These are phyloP conservation scores for Luehdorfia chinensis DNA, from an alignment of 1,140 invertebrate species.

Conservation along the genomic window DNA sequence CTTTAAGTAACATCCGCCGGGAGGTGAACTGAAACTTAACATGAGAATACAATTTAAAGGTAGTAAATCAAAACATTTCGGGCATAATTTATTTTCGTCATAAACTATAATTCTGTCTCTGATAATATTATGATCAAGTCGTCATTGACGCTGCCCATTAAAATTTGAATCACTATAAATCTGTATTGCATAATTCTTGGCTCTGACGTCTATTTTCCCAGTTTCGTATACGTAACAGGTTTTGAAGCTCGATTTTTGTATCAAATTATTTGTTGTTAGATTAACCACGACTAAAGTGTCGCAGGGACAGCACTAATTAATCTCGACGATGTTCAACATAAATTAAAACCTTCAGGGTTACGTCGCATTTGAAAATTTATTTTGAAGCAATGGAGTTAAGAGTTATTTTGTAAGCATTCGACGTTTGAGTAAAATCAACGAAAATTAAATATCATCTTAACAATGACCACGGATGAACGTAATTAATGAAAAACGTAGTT, in stretches of 20 bases:
- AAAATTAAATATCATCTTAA: constrained; percentile 58
- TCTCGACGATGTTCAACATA: constrained; percentile 53
- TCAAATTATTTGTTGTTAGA: constrained; percentile 50
- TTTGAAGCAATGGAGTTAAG: constrained; percentile 16
- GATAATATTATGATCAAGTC: constrained; percentile 35
- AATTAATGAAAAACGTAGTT: constrained; percentile 60
- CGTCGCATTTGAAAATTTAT: constrained; percentile 19
- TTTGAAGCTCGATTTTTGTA: constrained; percentile 56
- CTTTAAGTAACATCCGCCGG: not conserved
- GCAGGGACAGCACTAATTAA: constrained; percentile 61
- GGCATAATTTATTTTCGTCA: constrained; percentile 29
- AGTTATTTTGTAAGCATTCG: constrained; percentile 18
- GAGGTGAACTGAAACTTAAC: not conserved
- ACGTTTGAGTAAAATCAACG: constrained; percentile 28
- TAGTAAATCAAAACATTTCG: constrained; percentile 24
- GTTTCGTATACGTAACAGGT: constrained; percentile 36
- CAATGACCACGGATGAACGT: constrained; percentile 46
- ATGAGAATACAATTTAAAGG: constrained; percentile 16
- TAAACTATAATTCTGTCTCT: constrained; percentile 33
- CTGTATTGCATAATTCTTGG: constrained; percentile 32
- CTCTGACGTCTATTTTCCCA: constrained; percentile 19
- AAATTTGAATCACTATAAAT: constrained; percentile 43
- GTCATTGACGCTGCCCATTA: constrained; percentile 37
- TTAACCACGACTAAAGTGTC: constrained; percentile 59
- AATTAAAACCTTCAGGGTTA: constrained; percentile 32